Evolutionary conservation across 2,888 invertebrate genomes (phyloP).

Genomic region (Cosmorhoe ocellata): DNA sequence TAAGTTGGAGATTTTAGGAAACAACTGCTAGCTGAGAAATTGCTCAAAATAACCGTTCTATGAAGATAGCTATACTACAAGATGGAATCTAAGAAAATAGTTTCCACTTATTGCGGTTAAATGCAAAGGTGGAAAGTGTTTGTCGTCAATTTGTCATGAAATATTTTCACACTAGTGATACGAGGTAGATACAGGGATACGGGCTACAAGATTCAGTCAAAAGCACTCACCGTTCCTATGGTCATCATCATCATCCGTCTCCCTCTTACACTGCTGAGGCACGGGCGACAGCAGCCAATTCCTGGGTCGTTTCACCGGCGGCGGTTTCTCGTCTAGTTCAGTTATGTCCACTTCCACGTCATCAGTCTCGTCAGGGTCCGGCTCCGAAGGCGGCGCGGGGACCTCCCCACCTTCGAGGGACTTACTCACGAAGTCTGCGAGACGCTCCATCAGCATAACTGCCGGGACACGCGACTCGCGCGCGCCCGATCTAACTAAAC

Average conservation of each 20-base stretch:
- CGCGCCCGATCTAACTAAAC: slow-evolving; percentile 70
- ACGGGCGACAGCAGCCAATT: slow-evolving; percentile 77
- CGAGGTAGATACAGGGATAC: no score
- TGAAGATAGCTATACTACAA: no score
- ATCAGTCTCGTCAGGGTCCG: slow-evolving; percentile 64
- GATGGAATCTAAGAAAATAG: no score
- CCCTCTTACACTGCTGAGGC: slow-evolving; percentile 67
- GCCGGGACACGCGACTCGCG: slow-evolving; percentile 53
- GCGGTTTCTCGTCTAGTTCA: slow-evolving; percentile 69
- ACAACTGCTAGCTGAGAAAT: no score
- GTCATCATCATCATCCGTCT: slow-evolving; percentile 71
- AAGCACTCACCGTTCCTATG: slow-evolving; percentile 65
- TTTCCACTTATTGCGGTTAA: no score
- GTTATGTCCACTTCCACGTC: slow-evolving; percentile 78
- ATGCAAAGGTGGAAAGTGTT: no score
- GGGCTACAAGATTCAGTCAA: not conserved
- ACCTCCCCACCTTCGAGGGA: slow-evolving; percentile 87
- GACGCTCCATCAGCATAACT: slow-evolving; percentile 90
- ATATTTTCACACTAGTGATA: no score
- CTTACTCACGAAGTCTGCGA: slow-evolving; percentile 95
- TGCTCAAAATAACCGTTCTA: no score
- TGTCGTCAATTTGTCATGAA: no score
- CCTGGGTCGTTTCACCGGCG: slow-evolving; percentile 65
- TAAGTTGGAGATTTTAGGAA: no score
- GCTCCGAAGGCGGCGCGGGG: slow-evolving; percentile 75